phyloP scores from a whole-genome alignment of 2,113 vertebrate genomes.

The Felis chaus region DNA sequence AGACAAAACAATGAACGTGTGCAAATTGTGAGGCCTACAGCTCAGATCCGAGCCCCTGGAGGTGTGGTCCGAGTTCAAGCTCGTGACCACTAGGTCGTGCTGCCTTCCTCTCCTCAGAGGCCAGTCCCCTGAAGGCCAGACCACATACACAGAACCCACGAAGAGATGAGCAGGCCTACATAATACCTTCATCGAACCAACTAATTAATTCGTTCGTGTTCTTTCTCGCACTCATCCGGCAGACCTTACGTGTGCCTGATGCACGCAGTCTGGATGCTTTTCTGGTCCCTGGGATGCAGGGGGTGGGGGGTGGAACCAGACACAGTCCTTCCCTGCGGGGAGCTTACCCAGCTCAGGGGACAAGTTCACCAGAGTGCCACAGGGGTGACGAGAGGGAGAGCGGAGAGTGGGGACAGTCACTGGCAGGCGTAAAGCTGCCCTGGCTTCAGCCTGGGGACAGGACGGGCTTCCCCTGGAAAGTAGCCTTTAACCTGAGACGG shows the following conservation, averaged over 20 bases:
- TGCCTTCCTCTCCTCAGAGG: neutral
- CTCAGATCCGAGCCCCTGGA: neutral
- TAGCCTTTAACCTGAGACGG: neutral
- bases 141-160: neutral
- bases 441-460: neutral
- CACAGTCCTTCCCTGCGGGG: no score
- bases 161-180: neutral
- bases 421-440: neutral
- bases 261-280: fast-evolving
- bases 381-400: neutral
- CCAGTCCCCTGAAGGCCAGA: neutral
- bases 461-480: neutral
- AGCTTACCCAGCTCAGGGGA: neutral
- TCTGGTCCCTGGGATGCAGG: neutral
- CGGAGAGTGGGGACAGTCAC: fast-evolving
- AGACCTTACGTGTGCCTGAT: neutral
- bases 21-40: neutral
- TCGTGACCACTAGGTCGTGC: neutral
- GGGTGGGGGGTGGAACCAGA: neutral
- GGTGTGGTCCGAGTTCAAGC: neutral
- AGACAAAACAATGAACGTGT: neutral
- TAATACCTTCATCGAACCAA: neutral
- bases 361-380: neutral
- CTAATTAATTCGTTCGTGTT: neutral
- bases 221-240: neutral